phyloP scores from a whole-genome alignment of 2,888 invertebrate species.

The Microctonus brassicae region DNA sequence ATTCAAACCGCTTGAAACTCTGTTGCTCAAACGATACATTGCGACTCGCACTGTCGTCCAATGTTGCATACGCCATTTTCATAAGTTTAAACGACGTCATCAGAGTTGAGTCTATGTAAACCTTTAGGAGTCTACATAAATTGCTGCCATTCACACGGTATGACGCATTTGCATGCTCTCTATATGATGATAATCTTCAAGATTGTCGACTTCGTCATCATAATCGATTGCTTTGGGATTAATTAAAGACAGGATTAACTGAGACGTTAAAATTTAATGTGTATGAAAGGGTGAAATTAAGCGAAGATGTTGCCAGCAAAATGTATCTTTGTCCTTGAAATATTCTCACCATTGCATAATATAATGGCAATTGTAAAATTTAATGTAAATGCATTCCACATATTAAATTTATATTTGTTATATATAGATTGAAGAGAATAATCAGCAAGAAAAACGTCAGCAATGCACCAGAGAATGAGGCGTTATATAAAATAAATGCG shows the following conservation, averaged over 20 bases:
- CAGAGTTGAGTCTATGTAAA: neutral
- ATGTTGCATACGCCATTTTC: neutral
- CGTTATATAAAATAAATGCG: neutral
- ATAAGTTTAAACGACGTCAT: neutral
- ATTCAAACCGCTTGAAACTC: neutral
- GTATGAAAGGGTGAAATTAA: conserved; percentile 51
- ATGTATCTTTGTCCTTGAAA: too few species aligned
- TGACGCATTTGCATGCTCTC: neutral
- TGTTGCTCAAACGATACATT: too few species aligned
- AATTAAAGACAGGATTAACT: conserved; percentile 63
- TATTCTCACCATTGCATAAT: too few species aligned
- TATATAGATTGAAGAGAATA: too few species aligned
- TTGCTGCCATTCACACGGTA: neutral
- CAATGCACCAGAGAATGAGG: neutral
- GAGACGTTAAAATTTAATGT: conserved; percentile 22
- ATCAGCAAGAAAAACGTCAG: conserved; percentile 3
- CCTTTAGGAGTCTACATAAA: neutral
- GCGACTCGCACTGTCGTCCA: too few species aligned
- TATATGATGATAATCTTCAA: conserved; percentile 20
- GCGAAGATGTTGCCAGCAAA: conserved; percentile 66
- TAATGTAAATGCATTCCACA: neutral
- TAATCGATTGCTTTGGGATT: conserved; percentile 55
- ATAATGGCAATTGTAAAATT: too few species aligned
- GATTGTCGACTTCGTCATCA: conserved; percentile 40
- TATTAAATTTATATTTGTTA: too few species aligned